A percentile compares a stretch with the other conserved stretches of the same genome.
Evolutionary conservation across 2,113 vertebrate species (phyloP).

Genomic region (Crocuta crocuta): DNA sequence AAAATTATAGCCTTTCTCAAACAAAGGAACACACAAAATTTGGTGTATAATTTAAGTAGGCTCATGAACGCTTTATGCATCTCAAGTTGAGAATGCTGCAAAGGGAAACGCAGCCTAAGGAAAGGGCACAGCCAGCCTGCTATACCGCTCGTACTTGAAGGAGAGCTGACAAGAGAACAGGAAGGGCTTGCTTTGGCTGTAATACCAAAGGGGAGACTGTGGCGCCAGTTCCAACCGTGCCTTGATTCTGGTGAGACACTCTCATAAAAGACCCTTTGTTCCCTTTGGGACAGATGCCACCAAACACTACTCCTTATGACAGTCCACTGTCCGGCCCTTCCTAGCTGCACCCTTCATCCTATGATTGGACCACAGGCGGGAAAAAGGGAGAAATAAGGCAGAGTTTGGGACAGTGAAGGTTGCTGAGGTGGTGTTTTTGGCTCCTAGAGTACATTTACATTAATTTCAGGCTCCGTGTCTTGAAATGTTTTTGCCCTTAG

Average conservation of each 20-base stretch:
- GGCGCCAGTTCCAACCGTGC: conserved; percentile 71
- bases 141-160: conserved; percentile 31
- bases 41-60: conserved; percentile 33
- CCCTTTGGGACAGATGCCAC: conserved; percentile 81
- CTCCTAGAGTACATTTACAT: conserved; percentile 77
- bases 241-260: conserved; percentile 73
- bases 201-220: conserved; percentile 50
- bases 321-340: conserved; percentile 66
- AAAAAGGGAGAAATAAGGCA: not conserved
- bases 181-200: conserved; percentile 69
- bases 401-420: conserved; percentile 18
- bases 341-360: conserved; percentile 65
- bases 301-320: conserved; percentile 75
- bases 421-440: conserved; percentile 64
- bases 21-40: conserved; percentile 48
- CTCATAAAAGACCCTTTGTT: conserved; percentile 86
- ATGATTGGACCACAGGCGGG: conserved; percentile 62
- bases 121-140: conserved; percentile 51
- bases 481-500: conserved; percentile 72
- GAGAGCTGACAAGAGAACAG: conserved; percentile 68
- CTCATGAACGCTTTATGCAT: conserved; percentile 56
- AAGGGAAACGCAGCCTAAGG: conserved; percentile 52
- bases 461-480: conserved; percentile 80
- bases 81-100: conserved; percentile 41
- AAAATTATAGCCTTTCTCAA: conserved; percentile 51